These are phyloP conservation scores for Taenaris catops DNA, from an alignment of 2,888 invertebrate species.

Conservation along the genomic window DNA sequence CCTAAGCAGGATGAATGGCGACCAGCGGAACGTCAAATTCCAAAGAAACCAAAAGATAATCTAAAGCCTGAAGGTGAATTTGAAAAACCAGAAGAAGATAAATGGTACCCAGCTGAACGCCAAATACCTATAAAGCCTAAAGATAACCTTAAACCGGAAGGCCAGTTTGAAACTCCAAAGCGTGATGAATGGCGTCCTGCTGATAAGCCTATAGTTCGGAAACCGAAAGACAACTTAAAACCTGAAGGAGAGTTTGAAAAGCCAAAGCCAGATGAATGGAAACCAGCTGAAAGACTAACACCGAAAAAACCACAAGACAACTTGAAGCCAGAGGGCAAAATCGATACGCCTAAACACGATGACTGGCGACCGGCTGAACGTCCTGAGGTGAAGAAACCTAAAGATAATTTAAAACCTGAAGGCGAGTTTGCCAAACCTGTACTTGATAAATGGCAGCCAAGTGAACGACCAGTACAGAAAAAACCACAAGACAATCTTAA, in stretches of 20 bases:
- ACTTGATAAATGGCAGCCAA: slow-evolving; percentile 64
- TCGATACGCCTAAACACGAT: slow-evolving; percentile 57
- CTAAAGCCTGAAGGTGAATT: slow-evolving; percentile 79
- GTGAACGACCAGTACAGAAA: slow-evolving; percentile 53
- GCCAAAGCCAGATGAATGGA: slow-evolving; percentile 46
- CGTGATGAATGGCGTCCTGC: slow-evolving; percentile 51
- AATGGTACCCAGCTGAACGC: slow-evolving; percentile 75
- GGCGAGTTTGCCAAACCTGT: slow-evolving; percentile 64
- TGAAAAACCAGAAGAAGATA: slow-evolving; percentile 46
- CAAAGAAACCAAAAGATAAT: slow-evolving; percentile 73
- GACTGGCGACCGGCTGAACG: slow-evolving; percentile 39
- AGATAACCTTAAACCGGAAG: slow-evolving; percentile 62
- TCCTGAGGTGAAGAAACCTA: slow-evolving; percentile 38
- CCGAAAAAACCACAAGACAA: slow-evolving; percentile 55
- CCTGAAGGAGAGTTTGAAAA: slow-evolving; percentile 74
- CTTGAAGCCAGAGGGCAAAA: slow-evolving; percentile 79
- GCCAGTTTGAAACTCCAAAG: slow-evolving; percentile 61
- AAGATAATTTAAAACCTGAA: slow-evolving; percentile 68
- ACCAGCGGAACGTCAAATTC: slow-evolving; percentile 51
- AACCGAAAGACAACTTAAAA: slow-evolving; percentile 62
- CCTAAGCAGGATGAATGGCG: slow-evolving; percentile 68
- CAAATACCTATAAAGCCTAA: slow-evolving; percentile 34
- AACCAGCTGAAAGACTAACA: slow-evolving; percentile 56
- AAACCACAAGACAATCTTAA: slow-evolving; percentile 80
- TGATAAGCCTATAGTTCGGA: slow-evolving; percentile 37